Evolutionary conservation across 2,888 invertebrate species (phyloP).

Genomic region (Chrysolina oricalcia): DNA sequence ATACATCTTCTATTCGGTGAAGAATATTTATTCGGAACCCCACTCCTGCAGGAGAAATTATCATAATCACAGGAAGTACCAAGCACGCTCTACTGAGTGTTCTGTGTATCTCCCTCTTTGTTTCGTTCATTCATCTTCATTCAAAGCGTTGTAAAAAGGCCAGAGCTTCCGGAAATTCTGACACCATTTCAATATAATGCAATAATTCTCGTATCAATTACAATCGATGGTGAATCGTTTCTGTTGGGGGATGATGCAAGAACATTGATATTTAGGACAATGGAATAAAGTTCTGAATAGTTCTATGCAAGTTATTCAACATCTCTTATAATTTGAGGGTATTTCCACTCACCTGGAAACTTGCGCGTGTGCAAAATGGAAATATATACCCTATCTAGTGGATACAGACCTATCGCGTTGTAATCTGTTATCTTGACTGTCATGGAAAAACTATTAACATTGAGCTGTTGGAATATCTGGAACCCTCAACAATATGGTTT

Average conservation of each 20-base stretch:
- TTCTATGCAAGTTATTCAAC: too few relatives aligned
- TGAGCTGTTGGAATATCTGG: too few relatives aligned
- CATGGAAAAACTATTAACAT: too few relatives aligned
- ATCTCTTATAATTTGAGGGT: too few relatives aligned
- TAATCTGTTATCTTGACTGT: too few relatives aligned
- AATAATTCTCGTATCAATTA: constrained; percentile 15
- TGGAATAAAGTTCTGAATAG: too few relatives aligned
- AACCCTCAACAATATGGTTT: too few relatives aligned
- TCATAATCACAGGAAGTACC: constrained; percentile 35
- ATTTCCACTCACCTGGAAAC: too few relatives aligned
- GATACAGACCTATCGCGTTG: too few relatives aligned
- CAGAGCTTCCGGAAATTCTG: constrained; percentile 56
- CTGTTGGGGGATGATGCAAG: neutral
- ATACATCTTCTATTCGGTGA: neutral
- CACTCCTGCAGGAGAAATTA: constrained; percentile 28
- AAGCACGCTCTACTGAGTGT: constrained; percentile 36
- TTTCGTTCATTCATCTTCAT: constrained; percentile 43
- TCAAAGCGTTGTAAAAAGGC: constrained; percentile 46
- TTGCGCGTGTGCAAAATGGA: too few relatives aligned
- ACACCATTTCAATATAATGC: constrained; percentile 42
- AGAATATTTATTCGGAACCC: constrained; percentile 5
- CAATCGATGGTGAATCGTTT: neutral
- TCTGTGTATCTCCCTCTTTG: constrained; percentile 33
- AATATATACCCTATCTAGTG: too few relatives aligned
- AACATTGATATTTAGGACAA: too few relatives aligned